Base-by-base conservation (phyloP, 2,113 vertebrate genomes). In the Proteles cristata region DNA sequence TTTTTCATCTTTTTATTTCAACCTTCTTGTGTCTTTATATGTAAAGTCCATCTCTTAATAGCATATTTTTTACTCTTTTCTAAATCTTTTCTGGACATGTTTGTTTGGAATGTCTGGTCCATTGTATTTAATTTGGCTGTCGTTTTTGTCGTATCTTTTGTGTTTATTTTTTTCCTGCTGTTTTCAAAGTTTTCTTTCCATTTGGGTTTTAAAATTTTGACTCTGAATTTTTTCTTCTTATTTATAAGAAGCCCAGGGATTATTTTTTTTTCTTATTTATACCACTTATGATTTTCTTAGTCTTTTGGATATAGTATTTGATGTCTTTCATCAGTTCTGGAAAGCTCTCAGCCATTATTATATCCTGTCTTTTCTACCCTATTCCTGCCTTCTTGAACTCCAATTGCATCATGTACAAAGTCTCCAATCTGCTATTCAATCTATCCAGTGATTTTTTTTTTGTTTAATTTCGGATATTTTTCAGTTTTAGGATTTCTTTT, bases 161-260 rank as follows among this genome's bases (percentile, higher is more conserved):
- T 81, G 61, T 68, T 53, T 92, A 11, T 53, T 93, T 95, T 82
- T 39, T 17, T 68, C 25, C 68, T 81, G 19, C 39, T 90, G 26
- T 7, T 76, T 73, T 90, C 28, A 81, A 28, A 39, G 19, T 83
- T 61, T 33, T 90, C 35, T 80, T 84, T 69, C 28, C 45, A 53
- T 96, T 92, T 92, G n/a, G 11, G 48, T 95, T 79, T 89, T 71
- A 85, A 71, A n/a, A 94, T 55, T 87, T 86, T 86, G 74, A 91
- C 35, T 58, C 5, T 65, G 19, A 50, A 50, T 50, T 50, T 50
- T 50, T 11, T 50, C 12, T 50, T 50, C 50, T 50, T 50, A 12
- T 50, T 50, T 50, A 50, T 50, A 50, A 50, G 50, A 50, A 50
- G 50, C 50, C 50, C 50, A 50, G 50, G 50, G 50, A 50, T 50